These are phyloP conservation scores for Patiria miniata DNA, from an alignment of 35 echinoderm and acorn worm species.

Conservation along the genomic window DNA sequence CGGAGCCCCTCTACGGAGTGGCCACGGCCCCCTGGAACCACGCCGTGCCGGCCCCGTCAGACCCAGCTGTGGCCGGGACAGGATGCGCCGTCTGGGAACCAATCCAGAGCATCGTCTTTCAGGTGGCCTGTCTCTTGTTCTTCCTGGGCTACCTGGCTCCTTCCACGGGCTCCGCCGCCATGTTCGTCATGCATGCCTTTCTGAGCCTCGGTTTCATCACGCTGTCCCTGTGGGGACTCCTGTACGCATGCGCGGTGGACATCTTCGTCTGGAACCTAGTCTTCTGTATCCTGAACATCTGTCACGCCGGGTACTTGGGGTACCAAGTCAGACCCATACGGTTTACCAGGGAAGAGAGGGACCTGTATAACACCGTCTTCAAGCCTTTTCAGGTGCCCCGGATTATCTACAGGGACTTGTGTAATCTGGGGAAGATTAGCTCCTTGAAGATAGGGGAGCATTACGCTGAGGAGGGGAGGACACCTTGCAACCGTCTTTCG, in stretches of 20 bases:
- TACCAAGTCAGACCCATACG: slow-evolving; percentile 66
- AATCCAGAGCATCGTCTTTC: slow-evolving; percentile 63
- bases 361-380: slow-evolving; percentile 78
- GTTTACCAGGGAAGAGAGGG: slow-evolving; percentile 71
- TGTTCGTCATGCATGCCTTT: slow-evolving; percentile 43
- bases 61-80: not conserved
- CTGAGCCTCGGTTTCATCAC: slow-evolving; percentile 53
- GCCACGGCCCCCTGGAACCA: not conserved
- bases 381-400: slow-evolving; percentile 79
- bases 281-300: slow-evolving; percentile 57
- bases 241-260: slow-evolving; percentile 73
- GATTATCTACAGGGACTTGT: slow-evolving; percentile 62
- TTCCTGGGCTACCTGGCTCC: slow-evolving; percentile 46
- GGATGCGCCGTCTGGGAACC: slow-evolving; percentile 41
- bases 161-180: slow-evolving; percentile 45
- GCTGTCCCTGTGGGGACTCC: slow-evolving; percentile 70
- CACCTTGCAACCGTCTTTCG: slow-evolving; percentile 65
- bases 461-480: slow-evolving; percentile 89
- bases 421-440: slow-evolving; percentile 59
- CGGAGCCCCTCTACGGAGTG: not conserved
- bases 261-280: slow-evolving; percentile 82
- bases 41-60: not conserved
- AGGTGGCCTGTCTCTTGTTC: slow-evolving; percentile 48
- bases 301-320: slow-evolving; percentile 61
- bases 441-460: slow-evolving; percentile 96